These are phyloP conservation scores for Xylocopa sonorina DNA, from an alignment of 1,140 invertebrate species.

Conservation along the genomic window DNA sequence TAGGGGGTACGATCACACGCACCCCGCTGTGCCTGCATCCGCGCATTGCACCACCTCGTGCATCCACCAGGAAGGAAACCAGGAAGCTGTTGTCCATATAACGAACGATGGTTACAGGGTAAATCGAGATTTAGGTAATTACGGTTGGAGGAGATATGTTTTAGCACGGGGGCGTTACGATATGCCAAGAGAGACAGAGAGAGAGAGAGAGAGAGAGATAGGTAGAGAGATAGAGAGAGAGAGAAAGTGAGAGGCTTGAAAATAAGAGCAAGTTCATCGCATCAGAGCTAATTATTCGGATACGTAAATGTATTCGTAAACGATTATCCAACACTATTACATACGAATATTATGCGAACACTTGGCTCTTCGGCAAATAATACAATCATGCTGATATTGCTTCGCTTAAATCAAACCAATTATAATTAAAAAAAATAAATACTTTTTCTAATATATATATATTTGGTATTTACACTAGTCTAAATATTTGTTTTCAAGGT, in stretches of 20 bases:
- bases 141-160: conserved; percentile 2
- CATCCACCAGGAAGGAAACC: conserved; percentile 98
- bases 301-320: conserved; percentile 11
- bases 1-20: conserved; percentile 96
- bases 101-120: neutral
- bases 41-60: conserved; percentile 97
- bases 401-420: conserved; percentile 24
- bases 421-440: conserved; percentile 42
- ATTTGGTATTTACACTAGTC: conserved; percentile 25
- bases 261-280: conserved; percentile 42
- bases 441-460: conserved; percentile 8
- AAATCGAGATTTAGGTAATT: neutral
- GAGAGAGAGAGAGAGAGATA: too few species aligned
- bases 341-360: conserved; percentile 40
- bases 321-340: conserved; percentile 4
- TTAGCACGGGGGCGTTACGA: neutral
- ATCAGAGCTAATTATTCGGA: conserved; percentile 34
- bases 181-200: conserved; percentile 7
- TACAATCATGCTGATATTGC: conserved; percentile 31
- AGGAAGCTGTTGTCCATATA: conserved; percentile 89
- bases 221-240: too few species aligned
- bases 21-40: conserved; percentile 97
- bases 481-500: neutral
- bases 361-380: conserved; percentile 25
- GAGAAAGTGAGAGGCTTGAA: conserved; percentile 18